A percentile compares a stretch with the other conserved stretches of the same genome.
These are phyloP conservation scores for Cheilosia vulpina DNA, from an alignment of 2,888 invertebrate species.

Conservation along the genomic window DNA sequence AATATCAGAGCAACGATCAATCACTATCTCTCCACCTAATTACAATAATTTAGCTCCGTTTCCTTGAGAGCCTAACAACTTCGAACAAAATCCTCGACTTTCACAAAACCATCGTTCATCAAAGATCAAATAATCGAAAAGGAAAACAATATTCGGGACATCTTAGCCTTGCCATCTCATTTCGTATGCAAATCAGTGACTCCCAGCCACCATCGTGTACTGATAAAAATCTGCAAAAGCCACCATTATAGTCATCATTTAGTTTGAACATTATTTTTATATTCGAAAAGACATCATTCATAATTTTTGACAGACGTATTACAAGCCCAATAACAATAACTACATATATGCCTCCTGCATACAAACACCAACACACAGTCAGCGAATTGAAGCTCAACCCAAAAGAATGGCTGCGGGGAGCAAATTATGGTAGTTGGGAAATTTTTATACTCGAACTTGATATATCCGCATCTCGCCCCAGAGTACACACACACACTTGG, in stretches of 20 bases:
- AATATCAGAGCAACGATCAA: too few relatives aligned
- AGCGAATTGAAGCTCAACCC: constrained; percentile 58
- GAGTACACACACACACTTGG: constrained; percentile 44
- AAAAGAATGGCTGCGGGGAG: constrained; percentile 72
- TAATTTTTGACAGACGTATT: constrained; percentile 62
- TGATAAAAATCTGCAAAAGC: constrained; percentile 57
- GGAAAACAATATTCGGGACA: constrained; percentile 16
- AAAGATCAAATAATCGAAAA: background rate
- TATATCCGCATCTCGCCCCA: constrained; percentile 61
- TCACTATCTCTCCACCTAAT: background rate
- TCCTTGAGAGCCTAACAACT: background rate
- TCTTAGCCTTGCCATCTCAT: constrained; percentile 30
- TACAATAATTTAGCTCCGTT: background rate
- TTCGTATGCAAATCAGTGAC: constrained; percentile 67
- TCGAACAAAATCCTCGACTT: background rate
- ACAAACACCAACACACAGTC: constrained; percentile 4
- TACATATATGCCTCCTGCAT: constrained; percentile 11
- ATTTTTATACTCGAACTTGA: constrained; percentile 57
- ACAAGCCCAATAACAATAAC: constrained; percentile 34
- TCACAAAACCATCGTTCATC: constrained; percentile 12
- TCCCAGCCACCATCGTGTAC: constrained; percentile 24
- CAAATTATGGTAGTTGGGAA: constrained; percentile 71
- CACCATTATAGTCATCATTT: constrained; percentile 69
- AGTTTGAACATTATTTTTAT: constrained; percentile 67
- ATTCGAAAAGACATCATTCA: constrained; percentile 70